A percentile compares a stretch with the other conserved stretches of the same genome.
phyloP scores from a whole-genome alignment of 1,140 invertebrate genomes.

The Leptinotarsa lineolata region DNA sequence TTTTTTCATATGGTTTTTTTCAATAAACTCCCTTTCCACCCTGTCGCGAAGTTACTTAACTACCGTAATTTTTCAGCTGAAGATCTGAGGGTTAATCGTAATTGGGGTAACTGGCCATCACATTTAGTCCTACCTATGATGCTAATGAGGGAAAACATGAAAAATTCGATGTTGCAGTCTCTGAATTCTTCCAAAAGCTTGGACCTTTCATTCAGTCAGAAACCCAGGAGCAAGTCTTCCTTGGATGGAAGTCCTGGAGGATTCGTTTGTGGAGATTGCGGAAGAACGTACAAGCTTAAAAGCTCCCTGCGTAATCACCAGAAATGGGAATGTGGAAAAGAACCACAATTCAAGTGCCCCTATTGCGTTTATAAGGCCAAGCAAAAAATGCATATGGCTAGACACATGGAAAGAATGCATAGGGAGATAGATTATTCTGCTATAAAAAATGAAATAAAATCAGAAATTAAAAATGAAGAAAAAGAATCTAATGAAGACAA shows the following conservation, averaged over 20 bases:
- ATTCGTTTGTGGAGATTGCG: slow-evolving; percentile 78
- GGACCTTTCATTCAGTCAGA: slow-evolving; percentile 38
- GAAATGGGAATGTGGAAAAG: slow-evolving; percentile 81
- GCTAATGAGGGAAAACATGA: slow-evolving; percentile 55
- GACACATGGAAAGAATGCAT: slow-evolving; percentile 86
- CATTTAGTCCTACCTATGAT: slow-evolving; percentile 55
- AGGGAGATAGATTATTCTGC: slow-evolving; percentile 60
- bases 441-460: slow-evolving; percentile 47
- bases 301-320: slow-evolving; percentile 83
- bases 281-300: slow-evolving; percentile 81
- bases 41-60: slow-evolving; percentile 22
- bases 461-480: slow-evolving; percentile 28
- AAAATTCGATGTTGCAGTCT: slow-evolving; percentile 53
- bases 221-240: slow-evolving; percentile 21
- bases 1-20: slow-evolving; percentile 24
- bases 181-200: slow-evolving; percentile 31
- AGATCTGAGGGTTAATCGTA: slow-evolving; percentile 48
- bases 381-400: slow-evolving; percentile 67
- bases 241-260: slow-evolving; percentile 47
- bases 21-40: not conserved
- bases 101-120: slow-evolving; percentile 52
- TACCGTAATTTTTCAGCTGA: slow-evolving; percentile 49
- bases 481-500: not conserved
- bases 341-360: slow-evolving; percentile 63
- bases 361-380: slow-evolving; percentile 62